Evolutionary conservation across 2,888 invertebrate species (phyloP).

Genomic region (Elegia similella): DNA sequence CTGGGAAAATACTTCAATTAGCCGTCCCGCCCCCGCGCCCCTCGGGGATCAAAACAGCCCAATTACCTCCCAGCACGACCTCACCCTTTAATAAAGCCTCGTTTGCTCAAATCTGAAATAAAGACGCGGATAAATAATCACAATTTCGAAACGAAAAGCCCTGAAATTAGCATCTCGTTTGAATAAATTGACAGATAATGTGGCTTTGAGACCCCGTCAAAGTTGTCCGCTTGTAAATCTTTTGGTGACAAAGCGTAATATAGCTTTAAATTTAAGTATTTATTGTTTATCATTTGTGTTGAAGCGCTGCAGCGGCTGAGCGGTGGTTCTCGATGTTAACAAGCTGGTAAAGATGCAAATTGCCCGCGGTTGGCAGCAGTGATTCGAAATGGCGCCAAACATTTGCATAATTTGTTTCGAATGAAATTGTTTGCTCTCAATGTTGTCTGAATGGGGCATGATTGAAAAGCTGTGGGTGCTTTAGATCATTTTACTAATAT

Average conservation of each 20-base stretch:
- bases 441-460: conserved; percentile 47
- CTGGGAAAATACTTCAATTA: conserved; percentile 75
- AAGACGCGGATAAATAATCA: conserved; percentile 67
- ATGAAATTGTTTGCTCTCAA: conserved; percentile 50
- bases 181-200: conserved; percentile 72
- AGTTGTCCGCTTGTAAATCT: conserved; percentile 37
- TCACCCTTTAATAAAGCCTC: conserved; percentile 70
- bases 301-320: conserved; percentile 48
- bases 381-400: conserved; percentile 71
- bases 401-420: conserved; percentile 71
- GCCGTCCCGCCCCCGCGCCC: conserved; percentile 32
- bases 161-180: conserved; percentile 74
- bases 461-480: conserved; percentile 57
- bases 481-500: conserved; percentile 34
- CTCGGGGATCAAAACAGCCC: conserved; percentile 70
- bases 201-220: conserved; percentile 54
- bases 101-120: conserved; percentile 67
- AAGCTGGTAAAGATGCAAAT: conserved; percentile 75
- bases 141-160: conserved; percentile 64
- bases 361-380: conserved; percentile 70
- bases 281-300: conserved; percentile 16
- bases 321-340: conserved; percentile 51
- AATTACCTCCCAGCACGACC: conserved; percentile 64
- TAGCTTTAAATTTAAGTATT: conserved; percentile 32
- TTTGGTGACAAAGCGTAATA: conserved; percentile 25